Base-by-base conservation (phyloP, 2,113 vertebrate genomes). In the Lagopus leucura region DNA sequence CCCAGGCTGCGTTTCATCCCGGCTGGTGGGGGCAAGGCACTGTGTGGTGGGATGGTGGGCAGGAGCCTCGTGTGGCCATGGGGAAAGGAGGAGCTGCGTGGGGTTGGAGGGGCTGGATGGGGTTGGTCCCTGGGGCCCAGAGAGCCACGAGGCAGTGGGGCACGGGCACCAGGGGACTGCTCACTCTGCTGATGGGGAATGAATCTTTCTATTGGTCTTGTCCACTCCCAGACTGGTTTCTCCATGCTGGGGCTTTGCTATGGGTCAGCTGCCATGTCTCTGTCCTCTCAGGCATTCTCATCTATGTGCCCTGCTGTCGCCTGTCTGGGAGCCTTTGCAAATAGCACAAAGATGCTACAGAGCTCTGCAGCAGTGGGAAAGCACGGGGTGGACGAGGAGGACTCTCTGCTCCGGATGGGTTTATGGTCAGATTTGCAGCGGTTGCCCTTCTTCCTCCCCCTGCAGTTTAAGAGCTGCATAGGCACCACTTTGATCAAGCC, bases 21-120 rank as follows among this genome's bases (percentile, higher is more conserved):
- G 17, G 48, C 55, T 48, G 72, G 72, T 28, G 69, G 79, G 42
- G 55, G 93, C 70, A 94, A 95, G 93, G 95, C 93, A 94, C 88
- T 85, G 91, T 74, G 54, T 54, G 83, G 45, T 82, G 67, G 92
- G 86, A 81, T 78, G 77, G 71, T 27, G 66, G 65, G 67, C 20
- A 52, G 60, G 84, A 84, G 15, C 63, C 47, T 30, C 58, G 19
- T 0, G 1, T 74, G 76, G 30, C 10, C 27, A 25, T 22, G 2
- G 11, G 34, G 42, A 42, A 74, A 77, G 65, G 28, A 50, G 13
- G 61, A 36, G 60, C 11, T 64, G 61, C 24, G 38, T 17, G 60
- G 61, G 24, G 36, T 40, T 40, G 52, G 27, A 48, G 12, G 67
- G 61, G 61, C 24, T 28, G 25, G 24, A 64, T 18, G 61, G 61